Percentiles rank a stretch among this genome's conserved stretches.
Conservation (phyloP, 2,888 invertebrate genomes). For the Heliconius ismenius region DNA sequence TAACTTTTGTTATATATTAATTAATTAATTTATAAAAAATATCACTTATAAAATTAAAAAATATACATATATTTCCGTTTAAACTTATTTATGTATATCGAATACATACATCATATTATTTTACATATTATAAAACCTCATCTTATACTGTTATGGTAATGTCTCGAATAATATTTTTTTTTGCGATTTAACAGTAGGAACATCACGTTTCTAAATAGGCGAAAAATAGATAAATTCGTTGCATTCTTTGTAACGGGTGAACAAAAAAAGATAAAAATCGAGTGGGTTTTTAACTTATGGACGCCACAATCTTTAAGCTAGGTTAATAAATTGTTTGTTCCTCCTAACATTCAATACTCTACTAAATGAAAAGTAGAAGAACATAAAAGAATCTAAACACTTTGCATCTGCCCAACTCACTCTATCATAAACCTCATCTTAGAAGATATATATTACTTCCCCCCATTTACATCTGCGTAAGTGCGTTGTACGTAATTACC, state of each 20-base stretch:
- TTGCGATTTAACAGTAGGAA: too few species aligned
- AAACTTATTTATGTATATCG: neutral
- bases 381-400: neutral
- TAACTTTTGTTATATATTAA: neutral
- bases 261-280: too few species aligned
- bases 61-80: neutral
- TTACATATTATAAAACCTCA: neutral
- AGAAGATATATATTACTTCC: slow-evolving; percentile 31
- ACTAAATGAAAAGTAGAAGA: neutral
- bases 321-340: too few species aligned
- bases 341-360: neutral
- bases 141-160: neutral
- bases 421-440: slow-evolving; percentile 20
- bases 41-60: too few species aligned
- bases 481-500: slow-evolving; percentile 52
- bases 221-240: too few species aligned
- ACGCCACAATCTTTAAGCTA: too few species aligned
- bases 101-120: neutral
- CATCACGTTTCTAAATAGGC: too few species aligned
- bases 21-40: neutral
- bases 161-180: neutral
- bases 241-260: too few species aligned
- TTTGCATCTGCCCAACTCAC: neutral
- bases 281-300: too few species aligned
- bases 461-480: slow-evolving; percentile 39